These are phyloP conservation scores for Crepidodera aurea DNA, from an alignment of 2,888 invertebrate species.

Conservation along the genomic window DNA sequence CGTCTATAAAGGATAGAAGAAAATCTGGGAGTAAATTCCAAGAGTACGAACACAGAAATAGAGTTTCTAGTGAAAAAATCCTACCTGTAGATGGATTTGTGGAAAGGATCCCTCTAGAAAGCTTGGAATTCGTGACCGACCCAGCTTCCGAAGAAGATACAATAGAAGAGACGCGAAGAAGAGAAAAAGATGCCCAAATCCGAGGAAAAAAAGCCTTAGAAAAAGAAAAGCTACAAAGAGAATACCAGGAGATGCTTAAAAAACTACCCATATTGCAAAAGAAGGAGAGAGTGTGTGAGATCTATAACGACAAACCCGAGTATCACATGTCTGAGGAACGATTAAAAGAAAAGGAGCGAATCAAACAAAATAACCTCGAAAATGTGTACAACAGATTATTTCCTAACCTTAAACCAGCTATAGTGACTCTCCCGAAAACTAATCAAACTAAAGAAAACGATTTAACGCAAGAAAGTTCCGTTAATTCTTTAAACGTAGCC, in stretches of 20 bases:
- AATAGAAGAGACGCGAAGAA: constrained; percentile 48
- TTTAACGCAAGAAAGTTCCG: constrained; percentile 26
- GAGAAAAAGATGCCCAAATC: constrained; percentile 54
- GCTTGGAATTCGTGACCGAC: constrained; percentile 50
- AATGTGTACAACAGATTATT: constrained; percentile 62
- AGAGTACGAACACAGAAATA: constrained; percentile 64
- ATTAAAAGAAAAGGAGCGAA: constrained; percentile 58
- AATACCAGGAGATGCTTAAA: constrained; percentile 63
- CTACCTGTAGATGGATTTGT: constrained; percentile 51
- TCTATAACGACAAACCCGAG: constrained; percentile 54
- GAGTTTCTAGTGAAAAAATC: constrained; percentile 54
- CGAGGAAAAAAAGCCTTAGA: constrained; percentile 64
- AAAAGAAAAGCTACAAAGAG: constrained; percentile 62
- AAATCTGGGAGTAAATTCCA: constrained; percentile 51
- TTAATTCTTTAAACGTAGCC: constrained; percentile 32
- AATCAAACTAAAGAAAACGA: constrained; percentile 31
- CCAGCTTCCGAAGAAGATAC: constrained; percentile 49
- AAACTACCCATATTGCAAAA: constrained; percentile 60
- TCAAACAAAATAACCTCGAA: constrained; percentile 65
- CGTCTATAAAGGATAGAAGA: not conserved
- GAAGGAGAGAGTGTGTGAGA: constrained; percentile 56
- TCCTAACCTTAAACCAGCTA: constrained; percentile 48
- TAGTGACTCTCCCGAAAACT: constrained; percentile 54
- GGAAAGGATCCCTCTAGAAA: constrained; percentile 55
- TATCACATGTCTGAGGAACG: constrained; percentile 61